Percentiles rank a stretch among this genome's conserved stretches.
Evolutionary conservation across 2,888 invertebrate species (phyloP).

Genomic region (Athalia cordata): DNA sequence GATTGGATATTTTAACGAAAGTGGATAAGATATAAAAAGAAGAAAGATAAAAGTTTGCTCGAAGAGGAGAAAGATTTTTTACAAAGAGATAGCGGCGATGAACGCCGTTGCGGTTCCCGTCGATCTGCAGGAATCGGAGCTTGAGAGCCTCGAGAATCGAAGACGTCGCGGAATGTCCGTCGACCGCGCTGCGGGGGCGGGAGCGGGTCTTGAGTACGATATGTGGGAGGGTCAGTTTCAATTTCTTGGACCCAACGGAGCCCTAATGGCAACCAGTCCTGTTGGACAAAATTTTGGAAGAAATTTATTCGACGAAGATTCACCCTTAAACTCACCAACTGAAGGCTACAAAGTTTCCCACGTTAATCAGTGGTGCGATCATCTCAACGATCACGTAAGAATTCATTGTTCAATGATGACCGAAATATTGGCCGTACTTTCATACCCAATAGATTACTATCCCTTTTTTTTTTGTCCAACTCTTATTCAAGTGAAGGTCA

Average conservation of each 20-base stretch:
- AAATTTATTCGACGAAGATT: constrained; percentile 20
- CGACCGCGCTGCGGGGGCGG: constrained; percentile 75
- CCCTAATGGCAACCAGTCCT: constrained; percentile 43
- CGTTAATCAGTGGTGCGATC: constrained; percentile 78
- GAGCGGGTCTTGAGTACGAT: constrained; percentile 86
- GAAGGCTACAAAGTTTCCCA: constrained; percentile 78
- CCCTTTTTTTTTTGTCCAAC: too few species aligned
- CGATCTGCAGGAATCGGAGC: constrained; percentile 40
- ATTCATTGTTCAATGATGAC: constrained; percentile 47
- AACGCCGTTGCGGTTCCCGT: constrained; percentile 42
- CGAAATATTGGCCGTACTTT: too few species aligned
- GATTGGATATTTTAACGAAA: neutral
- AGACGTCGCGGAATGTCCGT: constrained; percentile 70
- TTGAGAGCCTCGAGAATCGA: constrained; percentile 39
- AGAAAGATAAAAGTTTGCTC: neutral
- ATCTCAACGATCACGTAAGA: constrained; percentile 79
- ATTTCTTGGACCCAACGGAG: constrained; percentile 80
- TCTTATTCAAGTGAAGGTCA: too few species aligned
- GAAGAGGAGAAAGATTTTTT: too few species aligned
- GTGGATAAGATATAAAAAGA: neutral
- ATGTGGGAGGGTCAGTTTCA: constrained; percentile 94
- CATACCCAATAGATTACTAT: too few species aligned
- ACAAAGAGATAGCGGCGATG: neutral
- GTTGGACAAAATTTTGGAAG: constrained; percentile 25
- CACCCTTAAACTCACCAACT: constrained; percentile 51